phyloP scores from a whole-genome alignment of 2,888 invertebrate species.

The Eupithecia insigniata region DNA sequence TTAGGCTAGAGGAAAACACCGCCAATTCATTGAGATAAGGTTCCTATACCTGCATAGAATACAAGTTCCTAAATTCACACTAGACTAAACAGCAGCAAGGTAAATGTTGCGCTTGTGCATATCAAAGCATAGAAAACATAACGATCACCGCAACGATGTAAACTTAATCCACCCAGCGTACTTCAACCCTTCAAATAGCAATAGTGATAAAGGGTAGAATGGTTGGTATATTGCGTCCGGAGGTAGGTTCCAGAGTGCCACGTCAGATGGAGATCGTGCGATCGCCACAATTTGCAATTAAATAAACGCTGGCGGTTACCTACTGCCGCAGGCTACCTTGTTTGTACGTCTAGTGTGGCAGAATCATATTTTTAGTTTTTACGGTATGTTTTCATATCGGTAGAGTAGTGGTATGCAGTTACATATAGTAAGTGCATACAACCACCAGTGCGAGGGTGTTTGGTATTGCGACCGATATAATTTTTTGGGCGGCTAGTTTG shows the following conservation, averaged over 20 bases:
- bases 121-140: constrained; percentile 1
- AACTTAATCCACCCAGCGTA: constrained; percentile 15
- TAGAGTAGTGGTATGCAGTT: background rate
- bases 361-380: constrained; percentile 52
- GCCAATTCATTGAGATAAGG: too few species aligned
- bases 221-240: constrained; percentile 22
- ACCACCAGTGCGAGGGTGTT: too few species aligned
- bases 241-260: constrained; percentile 30
- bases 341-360: constrained; percentile 47
- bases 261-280: constrained; percentile 51
- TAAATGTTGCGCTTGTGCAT: background rate
- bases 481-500: too few species aligned
- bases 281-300: constrained; percentile 72
- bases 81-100: background rate
- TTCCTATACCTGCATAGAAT: background rate
- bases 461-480: too few species aligned
- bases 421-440: background rate
- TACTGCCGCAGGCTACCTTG: constrained; percentile 50
- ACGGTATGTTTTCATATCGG: background rate
- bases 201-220: constrained; percentile 30
- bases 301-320: constrained; percentile 60
- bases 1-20: background rate
- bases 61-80: background rate
- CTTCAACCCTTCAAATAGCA: constrained; percentile 24
- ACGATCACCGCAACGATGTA: background rate